Percentiles rank a stretch among this genome's conserved stretches.
These are phyloP conservation scores for Euphonia xanthogaster DNA, from an alignment of 2,797 vertebrate genomes.

Conservation along the genomic window DNA sequence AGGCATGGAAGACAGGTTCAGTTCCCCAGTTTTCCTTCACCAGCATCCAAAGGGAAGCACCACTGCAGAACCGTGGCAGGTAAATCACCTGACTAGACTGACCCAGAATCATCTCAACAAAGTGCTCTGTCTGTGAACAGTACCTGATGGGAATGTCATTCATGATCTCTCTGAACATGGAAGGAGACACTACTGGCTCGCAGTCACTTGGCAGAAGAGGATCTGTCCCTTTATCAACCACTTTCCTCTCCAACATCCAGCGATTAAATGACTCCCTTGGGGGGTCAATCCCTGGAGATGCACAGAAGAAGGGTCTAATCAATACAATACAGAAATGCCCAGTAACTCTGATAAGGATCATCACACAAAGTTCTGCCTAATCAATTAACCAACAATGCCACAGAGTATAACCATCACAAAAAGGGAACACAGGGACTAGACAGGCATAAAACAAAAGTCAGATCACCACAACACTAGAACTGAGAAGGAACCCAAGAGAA, in stretches of 20 bases:
- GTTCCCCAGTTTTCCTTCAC: not conserved
- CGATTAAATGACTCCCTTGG: conserved; percentile 97
- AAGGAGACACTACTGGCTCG: conserved; percentile 91
- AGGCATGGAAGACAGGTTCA: not conserved
- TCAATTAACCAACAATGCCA: not conserved
- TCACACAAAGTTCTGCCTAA: not conserved
- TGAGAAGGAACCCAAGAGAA: not conserved
- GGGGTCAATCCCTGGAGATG: conserved; percentile 88
- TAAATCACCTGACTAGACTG: not conserved
- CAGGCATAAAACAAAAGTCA: not conserved
- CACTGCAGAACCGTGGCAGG: accelerated
- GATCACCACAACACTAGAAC: not conserved
- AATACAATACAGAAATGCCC: not conserved
- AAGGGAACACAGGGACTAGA: not conserved
- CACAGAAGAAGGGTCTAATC: not conserved
- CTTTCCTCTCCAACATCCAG: conserved; percentile 96
- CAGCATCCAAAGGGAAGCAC: not conserved
- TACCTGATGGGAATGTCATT: conserved; percentile 99
- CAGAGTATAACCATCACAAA: not conserved
- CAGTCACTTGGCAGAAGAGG: conserved; percentile 93
- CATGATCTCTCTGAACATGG: conserved; percentile 99
- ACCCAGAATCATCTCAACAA: not conserved
- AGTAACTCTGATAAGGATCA: not conserved
- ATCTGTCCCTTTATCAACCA: conserved; percentile 91
- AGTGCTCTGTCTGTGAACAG: not conserved